phyloP scores from a whole-genome alignment of 2,113 vertebrate species.

The Thalassoma bifasciatum region DNA sequence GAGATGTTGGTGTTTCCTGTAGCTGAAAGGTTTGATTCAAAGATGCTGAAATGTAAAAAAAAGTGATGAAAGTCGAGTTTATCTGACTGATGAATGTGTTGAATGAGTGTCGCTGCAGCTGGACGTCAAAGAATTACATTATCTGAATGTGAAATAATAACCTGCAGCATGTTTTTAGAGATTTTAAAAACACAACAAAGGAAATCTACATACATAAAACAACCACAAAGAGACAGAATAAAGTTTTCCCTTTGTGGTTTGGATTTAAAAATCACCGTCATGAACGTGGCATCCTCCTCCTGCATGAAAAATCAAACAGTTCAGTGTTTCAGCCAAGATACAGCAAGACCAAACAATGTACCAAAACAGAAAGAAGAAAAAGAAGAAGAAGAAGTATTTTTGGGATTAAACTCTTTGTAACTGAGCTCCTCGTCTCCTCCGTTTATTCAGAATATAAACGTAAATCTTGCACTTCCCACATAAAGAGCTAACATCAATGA shows the following conservation, averaged over 20 bases:
- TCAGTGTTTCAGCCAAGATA: slow-evolving; percentile 47
- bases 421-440: slow-evolving; percentile 23
- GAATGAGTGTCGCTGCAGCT: not conserved
- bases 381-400: slow-evolving; percentile 57
- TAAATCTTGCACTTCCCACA: too few species aligned
- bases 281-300: slow-evolving; percentile 18
- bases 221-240: not conserved
- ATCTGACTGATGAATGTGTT: slow-evolving; percentile 41
- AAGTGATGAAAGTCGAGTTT: too few species aligned
- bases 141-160: too few species aligned
- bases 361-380: slow-evolving; percentile 45
- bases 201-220: too few species aligned
- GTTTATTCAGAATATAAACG: not conserved
- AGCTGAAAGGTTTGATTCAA: too few species aligned
- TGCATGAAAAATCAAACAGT: slow-evolving; percentile 58
- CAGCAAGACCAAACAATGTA: slow-evolving; percentile 70
- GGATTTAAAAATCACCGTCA: not conserved
- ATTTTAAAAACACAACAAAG: not conserved
- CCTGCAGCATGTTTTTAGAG: slow-evolving; percentile 20
- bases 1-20: too few species aligned
- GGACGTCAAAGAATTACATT: not conserved
- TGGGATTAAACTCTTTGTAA: slow-evolving; percentile 67
- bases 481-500: too few species aligned
- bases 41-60: too few species aligned
- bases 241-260: not conserved